Conservation (phyloP, 2,888 invertebrate genomes). For the Latrodectus elegans region DNA sequence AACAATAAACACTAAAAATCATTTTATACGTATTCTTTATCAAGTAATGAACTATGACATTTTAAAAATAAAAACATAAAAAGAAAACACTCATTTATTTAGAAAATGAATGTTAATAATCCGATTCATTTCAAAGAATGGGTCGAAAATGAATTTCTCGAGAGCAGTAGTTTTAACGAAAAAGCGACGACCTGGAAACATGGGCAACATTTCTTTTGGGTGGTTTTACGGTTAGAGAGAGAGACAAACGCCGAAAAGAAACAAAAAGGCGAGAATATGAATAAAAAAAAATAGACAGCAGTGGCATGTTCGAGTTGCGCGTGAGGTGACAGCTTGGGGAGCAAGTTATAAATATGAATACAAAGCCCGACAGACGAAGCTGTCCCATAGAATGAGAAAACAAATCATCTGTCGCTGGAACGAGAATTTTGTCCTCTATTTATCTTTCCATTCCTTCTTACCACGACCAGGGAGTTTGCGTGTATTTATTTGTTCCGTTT, state of each 20-base stretch:
- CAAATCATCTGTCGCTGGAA: slow-evolving; percentile 61
- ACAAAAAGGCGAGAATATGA: neutral
- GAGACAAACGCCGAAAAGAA: slow-evolving; percentile 18
- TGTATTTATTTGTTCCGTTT: neutral
- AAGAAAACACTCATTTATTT: no score
- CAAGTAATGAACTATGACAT: no score
- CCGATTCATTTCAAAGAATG: neutral
- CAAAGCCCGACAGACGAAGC: slow-evolving; percentile 31
- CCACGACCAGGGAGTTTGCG: neutral
- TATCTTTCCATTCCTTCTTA: no score
- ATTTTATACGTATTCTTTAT: no score
- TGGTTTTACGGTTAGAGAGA: slow-evolving; percentile 32
- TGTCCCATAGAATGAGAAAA: slow-evolving; percentile 59
- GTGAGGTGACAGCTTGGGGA: slow-evolving; percentile 54
- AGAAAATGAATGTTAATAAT: no score
- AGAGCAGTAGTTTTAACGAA: slow-evolving; percentile 10
- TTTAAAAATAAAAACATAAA: neutral
- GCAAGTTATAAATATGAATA: slow-evolving; percentile 67
- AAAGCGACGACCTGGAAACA: slow-evolving; percentile 21
- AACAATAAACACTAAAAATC: neutral
- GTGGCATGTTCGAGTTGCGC: slow-evolving; percentile 27
- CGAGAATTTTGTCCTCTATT: slow-evolving; percentile 22
- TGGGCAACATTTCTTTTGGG: slow-evolving; percentile 6
- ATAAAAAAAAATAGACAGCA: slow-evolving; percentile 11
- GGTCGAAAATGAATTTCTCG: slow-evolving; percentile 25